Evolutionary conservation across 2,797 vertebrate species (phyloP), one percentile per base, ranked within the genome.

Genomic region (Eospalax fontanierii): DNA sequence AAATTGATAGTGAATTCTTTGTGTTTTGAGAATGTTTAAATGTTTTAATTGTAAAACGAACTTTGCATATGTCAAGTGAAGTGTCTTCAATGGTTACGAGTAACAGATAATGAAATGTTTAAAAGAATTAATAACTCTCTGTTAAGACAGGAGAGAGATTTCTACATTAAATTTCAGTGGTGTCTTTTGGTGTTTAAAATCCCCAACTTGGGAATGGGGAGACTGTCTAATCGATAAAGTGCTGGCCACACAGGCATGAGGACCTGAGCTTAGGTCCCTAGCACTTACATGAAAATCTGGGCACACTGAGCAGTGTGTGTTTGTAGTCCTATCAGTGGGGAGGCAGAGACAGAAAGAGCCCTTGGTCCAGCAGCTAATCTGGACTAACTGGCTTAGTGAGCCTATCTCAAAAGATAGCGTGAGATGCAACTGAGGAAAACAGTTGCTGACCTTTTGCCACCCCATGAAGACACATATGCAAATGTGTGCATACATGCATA

Each of bases 11-110:
- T 89, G 15, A 54, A 26, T 40, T 93, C 26, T 85, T 95, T 87
- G 38, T 43, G 14, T 90, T 90, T 54, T 92, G 74, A 75, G 12
- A 19, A 43, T 68, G 92, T 73, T 86, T 82, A 85, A 90, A 90
- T 89, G 24, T 71, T 93, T 95, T 61, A 66, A 12, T 80, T 95
- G 87, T 80, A 35, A 87, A 95, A 76, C 66, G 30, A 93, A 6
- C 43, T 71, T 93, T 95, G 24, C 66, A 6, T 81, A 50, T 71
- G 14, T 92, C 15, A 30, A 94, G 50, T 57, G 89, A 50, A 94
- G 16, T 81, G 9, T 1, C 46, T 15, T 18, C 22, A 95, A 24
- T 75, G 63, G 14, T 50, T 65, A 57, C 4, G 81, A 88, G 35
- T 71, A 95, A 50, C 35, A 90, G 33, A 78, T 22, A 96, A 70